Evolutionary conservation across 2,797 vertebrate genomes (phyloP), one percentile per base, ranked within the genome.

Genomic region (Corythornis leucogaster): DNA sequence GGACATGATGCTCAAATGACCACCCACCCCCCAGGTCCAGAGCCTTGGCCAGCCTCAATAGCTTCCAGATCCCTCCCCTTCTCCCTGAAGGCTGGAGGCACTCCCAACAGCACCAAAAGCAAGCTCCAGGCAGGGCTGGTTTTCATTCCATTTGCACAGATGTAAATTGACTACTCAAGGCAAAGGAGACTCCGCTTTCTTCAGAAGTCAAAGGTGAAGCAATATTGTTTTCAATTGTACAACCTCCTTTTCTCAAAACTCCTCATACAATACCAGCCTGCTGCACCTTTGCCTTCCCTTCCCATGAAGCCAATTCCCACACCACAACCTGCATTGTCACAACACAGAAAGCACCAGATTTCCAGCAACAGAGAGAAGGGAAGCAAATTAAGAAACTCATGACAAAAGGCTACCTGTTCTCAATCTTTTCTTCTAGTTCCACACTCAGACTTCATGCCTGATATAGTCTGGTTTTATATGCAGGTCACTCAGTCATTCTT

Each of bases 401-500:
- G 25, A 63, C 1, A 5, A 57, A 64, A 86, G 18, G 9, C 26
- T 57, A 30, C 40, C 8, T 59, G 21, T 70, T 75, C 75, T 66
- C 63, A 42, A 31, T 15, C 80, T 62, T 82, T 43, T 50, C 25
- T 63, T 30, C 61, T 16, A 11, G 22, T 59, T 85, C 70, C 78
- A 31, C 2, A 6, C 46, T 75, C 69, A 53, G 81, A 73, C 43
- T 59, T 88, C 0, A 5, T 35, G 45, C 46, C 74, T 4, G 5
- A 59, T 55, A 35, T 7, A 46, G 64, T 26, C 40, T 76, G 74
- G 70, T 46, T 95, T 92, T 57, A 85, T 57, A 88, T 76, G 87
- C 93, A 89, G 78, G 78, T 82, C 82, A 91, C 89, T 93, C 64
- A 73, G 87, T 82, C 46, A 45, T 74, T 86, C 85, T 76, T 69